Evolutionary conservation across 2,113 vertebrate genomes (phyloP), one percentile per base, ranked within the genome.

Genomic region (Bagarius yarrelli): DNA sequence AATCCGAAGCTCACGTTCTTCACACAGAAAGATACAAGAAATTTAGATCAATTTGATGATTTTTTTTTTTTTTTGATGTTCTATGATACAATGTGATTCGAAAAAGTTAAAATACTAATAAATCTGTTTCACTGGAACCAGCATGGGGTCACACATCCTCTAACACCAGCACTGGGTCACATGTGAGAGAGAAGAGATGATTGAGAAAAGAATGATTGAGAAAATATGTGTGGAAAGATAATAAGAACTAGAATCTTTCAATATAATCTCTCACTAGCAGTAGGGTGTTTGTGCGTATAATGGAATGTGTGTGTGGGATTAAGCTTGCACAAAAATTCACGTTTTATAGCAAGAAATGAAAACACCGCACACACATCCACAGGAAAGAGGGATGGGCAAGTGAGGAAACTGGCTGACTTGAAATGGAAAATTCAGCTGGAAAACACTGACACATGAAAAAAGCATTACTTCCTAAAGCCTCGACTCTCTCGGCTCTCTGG

Each of bases 361-460:
- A 44, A 23, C 34, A 44, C 19, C 61, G 21, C 30, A 64, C 61
- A 34, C 34, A 36, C 32, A 36, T 32, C 34, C 61, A 64, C 61
- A 64, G 13, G 8, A 27, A 27, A 15, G 52, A 47, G 60, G 34
- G 50, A 66, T 18, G 50, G 63, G 63, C 19, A 30, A 69, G 36
- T 57, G 13, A 36, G 56, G 16, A 59, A 69, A 75, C 50, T 79
- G 53, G 4, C 78, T 25, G 55, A 61, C 18, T 70, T 64, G 53
- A 70, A 73, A 59, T 57, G 64, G 70, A 76, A 70, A 66, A 36
- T 57, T 73, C 36, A 27, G 69, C 30, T 66, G 80, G 52, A 81
- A 81, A 81, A 75, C 36, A 75, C 44, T 66, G 71, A 76, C 73
- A 59, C 40, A 21, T 75, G 72, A 81, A 59, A 81, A 69, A 76